These are phyloP conservation scores for Liposcelis brunnea DNA, from an alignment of 2,888 invertebrate genomes.

Conservation along the genomic window DNA sequence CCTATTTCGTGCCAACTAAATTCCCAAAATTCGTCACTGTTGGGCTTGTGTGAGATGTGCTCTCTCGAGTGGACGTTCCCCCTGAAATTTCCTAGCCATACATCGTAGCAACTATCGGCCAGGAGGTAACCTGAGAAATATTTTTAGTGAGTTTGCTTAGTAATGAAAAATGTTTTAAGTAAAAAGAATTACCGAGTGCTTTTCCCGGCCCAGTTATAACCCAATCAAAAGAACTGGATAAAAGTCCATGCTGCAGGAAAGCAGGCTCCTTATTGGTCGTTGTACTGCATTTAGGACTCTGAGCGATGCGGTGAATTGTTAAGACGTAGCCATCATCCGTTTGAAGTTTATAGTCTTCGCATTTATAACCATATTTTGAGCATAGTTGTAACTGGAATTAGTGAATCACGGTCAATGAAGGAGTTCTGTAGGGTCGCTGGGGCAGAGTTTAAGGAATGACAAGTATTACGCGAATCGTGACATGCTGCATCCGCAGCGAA, in stretches of 20 bases:
- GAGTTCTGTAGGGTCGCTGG: too few species aligned
- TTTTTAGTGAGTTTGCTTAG: too few species aligned
- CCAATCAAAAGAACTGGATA: constrained; percentile 20
- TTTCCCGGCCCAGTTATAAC: constrained; percentile 19
- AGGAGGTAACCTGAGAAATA: constrained; percentile 10
- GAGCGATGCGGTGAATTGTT: constrained; percentile 50
- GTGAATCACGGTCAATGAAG: background rate
- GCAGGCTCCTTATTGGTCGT: constrained; percentile 15
- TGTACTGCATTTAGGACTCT: constrained; percentile 7
- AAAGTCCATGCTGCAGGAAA: constrained; percentile 19
- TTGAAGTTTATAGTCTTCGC: constrained; percentile 40
- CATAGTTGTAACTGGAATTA: constrained; percentile 30
- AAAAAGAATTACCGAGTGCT: constrained; percentile 15
- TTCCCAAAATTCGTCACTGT: constrained; percentile 10
- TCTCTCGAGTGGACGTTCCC: constrained; percentile 15
- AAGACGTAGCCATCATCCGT: constrained; percentile 70
- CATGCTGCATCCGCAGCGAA: too few species aligned
- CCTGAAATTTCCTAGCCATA: constrained; percentile 16
- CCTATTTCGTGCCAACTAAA: constrained; percentile 82
- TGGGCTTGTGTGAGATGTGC: constrained; percentile 9
- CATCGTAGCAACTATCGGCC: constrained; percentile 16
- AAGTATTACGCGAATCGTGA: too few species aligned
- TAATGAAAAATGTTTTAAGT: too few species aligned
- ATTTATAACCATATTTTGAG: constrained; percentile 41
- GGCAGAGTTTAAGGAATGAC: too few species aligned